Percentiles rank a stretch among this genome's conserved stretches.
These are phyloP conservation scores for Portunus trituberculatus DNA, from an alignment of 1,140 invertebrate genomes.

Conservation along the genomic window DNA sequence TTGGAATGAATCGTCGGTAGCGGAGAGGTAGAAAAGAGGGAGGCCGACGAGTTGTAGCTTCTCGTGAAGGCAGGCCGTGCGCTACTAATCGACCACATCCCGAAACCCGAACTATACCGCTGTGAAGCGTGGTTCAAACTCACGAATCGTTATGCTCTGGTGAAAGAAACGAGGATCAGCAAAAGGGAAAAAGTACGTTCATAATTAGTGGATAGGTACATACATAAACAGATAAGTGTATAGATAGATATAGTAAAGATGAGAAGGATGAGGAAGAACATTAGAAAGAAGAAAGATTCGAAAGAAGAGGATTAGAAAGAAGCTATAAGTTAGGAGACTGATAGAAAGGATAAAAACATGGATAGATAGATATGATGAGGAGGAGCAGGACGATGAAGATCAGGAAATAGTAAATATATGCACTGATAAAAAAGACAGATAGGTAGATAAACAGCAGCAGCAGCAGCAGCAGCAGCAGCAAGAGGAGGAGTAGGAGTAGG, in stretches of 20 bases:
- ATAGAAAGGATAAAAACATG: no score
- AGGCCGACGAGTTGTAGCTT: constrained; percentile 87
- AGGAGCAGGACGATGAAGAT: not conserved
- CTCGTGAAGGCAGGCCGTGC: constrained; percentile 86
- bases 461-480: no score
- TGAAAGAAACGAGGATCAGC: constrained; percentile 46
- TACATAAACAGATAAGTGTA: not conserved
- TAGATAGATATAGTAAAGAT: not conserved
- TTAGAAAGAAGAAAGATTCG: no score
- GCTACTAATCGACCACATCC: constrained; percentile 90
- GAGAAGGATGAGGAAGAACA: not conserved
- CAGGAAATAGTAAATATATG: no score
- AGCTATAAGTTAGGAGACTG: no score
- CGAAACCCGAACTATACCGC: constrained; percentile 90
- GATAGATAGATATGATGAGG: not conserved
- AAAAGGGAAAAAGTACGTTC: not conserved
- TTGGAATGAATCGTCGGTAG: constrained; percentile 93
- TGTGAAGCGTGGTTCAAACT: constrained; percentile 92
- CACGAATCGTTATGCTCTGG: constrained; percentile 88
- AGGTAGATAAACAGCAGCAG: not conserved
- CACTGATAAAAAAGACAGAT: no score
- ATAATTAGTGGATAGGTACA: not conserved
- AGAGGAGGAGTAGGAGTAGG: no score
- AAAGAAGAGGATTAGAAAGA: not conserved
- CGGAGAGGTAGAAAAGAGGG: constrained; percentile 89